Base-by-base conservation (phyloP, 2,113 vertebrate species). In the Odocoileus virginianus region DNA sequence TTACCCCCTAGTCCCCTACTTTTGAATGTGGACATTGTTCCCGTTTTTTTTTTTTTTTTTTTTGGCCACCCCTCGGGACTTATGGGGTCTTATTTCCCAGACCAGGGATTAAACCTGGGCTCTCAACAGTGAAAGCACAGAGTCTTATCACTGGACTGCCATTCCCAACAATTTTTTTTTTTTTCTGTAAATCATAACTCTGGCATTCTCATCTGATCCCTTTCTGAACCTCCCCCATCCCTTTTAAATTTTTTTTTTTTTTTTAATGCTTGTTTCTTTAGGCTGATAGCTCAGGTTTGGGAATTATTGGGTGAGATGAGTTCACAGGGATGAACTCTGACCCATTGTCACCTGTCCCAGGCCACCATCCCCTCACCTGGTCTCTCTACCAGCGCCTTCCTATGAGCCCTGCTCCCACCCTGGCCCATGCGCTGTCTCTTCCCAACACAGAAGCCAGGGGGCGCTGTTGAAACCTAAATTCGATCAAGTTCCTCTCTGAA, bases 401-500 rank as follows among this genome's bases (percentile, higher is more conserved):
- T 0, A 10, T 4, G 16, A 6, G 2, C 86, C 33, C 14, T 7
- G 15, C 50, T 10, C 2, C 76, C 25, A 1, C 2, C 43, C 2
- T 2, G 17, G 50, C 36, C n/a, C 19, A 33, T 15, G 47, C 0
- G 14, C 86, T 1, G 14, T 25, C 57, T 15, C 17, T 47, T 19
- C 61, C 85, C 47, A 36, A 6, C 52, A 14, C 8, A 4, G 40
- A 64, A 0, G 30, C 96, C 60, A 86, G 90, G 67, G 45, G 81
- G 33, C 21, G 45, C 57, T 54, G 52, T 15, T 6, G 71, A 58
- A 33, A 16, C 28, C 86, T 0, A 19, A 40, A 2, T 78, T 13
- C 1, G 47, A 33, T 6, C 57, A 0, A 1, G 16, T 12, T 6
- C 0, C n/a, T 40, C 1, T 3, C 40, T 16, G 17, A 57, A 60